A percentile compares a stretch with the other conserved stretches of the same genome.
These are phyloP conservation scores for Gobiocypris rarus DNA, from an alignment of 2,113 vertebrate genomes.

Conservation along the genomic window DNA sequence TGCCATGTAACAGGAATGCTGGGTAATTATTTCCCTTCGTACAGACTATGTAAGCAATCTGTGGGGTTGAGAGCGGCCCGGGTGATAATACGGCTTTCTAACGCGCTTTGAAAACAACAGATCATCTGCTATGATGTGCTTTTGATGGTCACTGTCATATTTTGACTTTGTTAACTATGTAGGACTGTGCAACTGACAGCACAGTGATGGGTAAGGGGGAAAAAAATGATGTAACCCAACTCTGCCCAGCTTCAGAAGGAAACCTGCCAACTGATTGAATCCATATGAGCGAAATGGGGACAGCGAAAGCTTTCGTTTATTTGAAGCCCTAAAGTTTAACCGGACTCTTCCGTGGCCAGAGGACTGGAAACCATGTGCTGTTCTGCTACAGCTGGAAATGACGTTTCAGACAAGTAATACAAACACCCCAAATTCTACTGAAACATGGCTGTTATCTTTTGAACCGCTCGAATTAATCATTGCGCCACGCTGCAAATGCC, in stretches of 20 bases:
- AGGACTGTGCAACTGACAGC: conserved; percentile 17
- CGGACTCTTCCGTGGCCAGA: conserved; percentile 25
- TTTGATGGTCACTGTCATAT: conserved; percentile 27
- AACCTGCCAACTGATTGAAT: conserved; percentile 57
- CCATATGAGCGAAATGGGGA: conserved; percentile 54
- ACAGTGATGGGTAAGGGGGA: conserved; percentile 4
- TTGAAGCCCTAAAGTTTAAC: conserved; percentile 35
- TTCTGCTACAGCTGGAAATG: conserved; percentile 35
- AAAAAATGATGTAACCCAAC: conserved; percentile 42
- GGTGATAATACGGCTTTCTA: not conserved
- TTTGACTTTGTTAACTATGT: conserved; percentile 20
- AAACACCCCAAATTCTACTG: conserved; percentile 19
- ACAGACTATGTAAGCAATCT: conserved; percentile 10
- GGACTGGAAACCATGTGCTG: conserved; percentile 53
- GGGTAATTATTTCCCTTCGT: not conserved
- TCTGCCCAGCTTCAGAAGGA: conserved; percentile 42
- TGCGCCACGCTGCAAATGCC: not conserved
- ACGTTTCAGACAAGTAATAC: conserved; percentile 43
- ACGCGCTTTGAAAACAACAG: not conserved
- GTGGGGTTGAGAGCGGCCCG: not conserved
- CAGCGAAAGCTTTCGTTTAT: conserved; percentile 40
- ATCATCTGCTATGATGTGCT: conserved; percentile 2
- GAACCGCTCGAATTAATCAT: conserved; percentile 22
- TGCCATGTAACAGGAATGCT: conserved; percentile 25
- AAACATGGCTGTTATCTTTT: conserved; percentile 34